Evolutionary conservation across 2,888 invertebrate genomes (phyloP).

Genomic region (Cerceris rybyensis): DNA sequence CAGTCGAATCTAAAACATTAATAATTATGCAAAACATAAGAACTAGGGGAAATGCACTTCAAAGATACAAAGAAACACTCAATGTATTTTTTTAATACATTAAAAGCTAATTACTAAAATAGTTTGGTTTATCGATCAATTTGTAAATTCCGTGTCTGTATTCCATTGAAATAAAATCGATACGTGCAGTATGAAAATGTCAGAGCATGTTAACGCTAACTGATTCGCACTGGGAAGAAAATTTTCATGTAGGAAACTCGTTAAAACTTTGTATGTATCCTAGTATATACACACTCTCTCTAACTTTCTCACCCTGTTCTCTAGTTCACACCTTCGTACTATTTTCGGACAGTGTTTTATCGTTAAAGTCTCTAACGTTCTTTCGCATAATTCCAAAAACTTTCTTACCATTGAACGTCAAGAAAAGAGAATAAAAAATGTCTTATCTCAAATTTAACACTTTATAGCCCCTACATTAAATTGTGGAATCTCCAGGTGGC

Average conservation of each 20-base stretch:
- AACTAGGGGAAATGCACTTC: too few species aligned
- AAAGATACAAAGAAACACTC: too few species aligned
- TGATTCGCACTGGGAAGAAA: slow-evolving; percentile 30
- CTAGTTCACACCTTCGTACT: background rate
- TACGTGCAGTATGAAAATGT: slow-evolving; percentile 17
- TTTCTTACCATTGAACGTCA: too few species aligned
- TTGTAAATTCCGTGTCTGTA: background rate
- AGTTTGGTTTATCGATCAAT: too few species aligned
- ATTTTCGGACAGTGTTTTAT: background rate
- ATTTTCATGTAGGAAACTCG: slow-evolving; percentile 31
- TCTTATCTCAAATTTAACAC: too few species aligned
- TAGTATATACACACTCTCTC: slow-evolving; percentile 25
- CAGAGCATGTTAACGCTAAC: slow-evolving; percentile 18
- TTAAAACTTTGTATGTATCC: slow-evolving; percentile 16
- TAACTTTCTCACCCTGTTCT: slow-evolving; percentile 9
- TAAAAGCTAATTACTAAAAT: too few species aligned
- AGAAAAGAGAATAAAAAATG: too few species aligned
- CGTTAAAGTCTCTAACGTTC: background rate
- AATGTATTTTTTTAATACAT: too few species aligned
- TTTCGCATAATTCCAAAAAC: background rate
- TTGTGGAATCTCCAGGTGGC: too few species aligned
- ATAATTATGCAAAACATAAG: too few species aligned
- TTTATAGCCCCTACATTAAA: too few species aligned
- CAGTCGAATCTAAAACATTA: too few species aligned
- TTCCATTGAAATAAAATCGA: slow-evolving; percentile 22